Evolutionary conservation across 1,140 invertebrate species (phyloP).

Genomic region (Scaptodrosophila lebanonensis): DNA sequence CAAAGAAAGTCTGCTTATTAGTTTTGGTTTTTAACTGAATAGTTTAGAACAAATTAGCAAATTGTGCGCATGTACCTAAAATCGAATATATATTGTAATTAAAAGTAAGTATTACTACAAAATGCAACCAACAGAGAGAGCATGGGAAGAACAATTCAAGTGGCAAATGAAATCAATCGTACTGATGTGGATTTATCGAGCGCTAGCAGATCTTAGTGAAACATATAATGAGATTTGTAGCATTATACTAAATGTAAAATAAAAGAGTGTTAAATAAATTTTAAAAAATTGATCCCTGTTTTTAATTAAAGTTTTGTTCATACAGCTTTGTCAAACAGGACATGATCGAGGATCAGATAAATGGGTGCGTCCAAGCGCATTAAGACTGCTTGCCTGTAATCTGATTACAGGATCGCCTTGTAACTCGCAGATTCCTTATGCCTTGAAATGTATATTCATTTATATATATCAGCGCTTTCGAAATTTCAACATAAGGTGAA

Average conservation of each 20-base stretch:
- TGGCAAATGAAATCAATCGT: too few species aligned
- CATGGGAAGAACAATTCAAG: constrained; percentile 14
- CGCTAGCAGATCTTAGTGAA: constrained; percentile 18
- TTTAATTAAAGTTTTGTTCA: too few species aligned
- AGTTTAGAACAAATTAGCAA: constrained; percentile 38
- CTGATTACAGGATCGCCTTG: too few species aligned
- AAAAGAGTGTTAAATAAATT: constrained; percentile 40
- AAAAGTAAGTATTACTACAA: constrained; percentile 17
- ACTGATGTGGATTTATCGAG: too few species aligned
- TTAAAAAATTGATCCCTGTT: neutral
- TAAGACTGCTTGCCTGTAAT: too few species aligned
- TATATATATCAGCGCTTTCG: too few species aligned
- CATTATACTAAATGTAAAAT: constrained; percentile 26
- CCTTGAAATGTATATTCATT: too few species aligned
- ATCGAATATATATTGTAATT: constrained; percentile 33
- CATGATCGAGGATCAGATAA: too few species aligned
- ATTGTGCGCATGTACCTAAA: constrained; percentile 59
- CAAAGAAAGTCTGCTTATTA: constrained; percentile 59
- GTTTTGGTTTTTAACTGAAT: constrained; percentile 48
- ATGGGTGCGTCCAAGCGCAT: too few species aligned
- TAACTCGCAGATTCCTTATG: too few species aligned
- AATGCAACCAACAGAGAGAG: constrained; percentile 10
- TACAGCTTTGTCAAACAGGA: too few species aligned
- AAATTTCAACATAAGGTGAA: too few species aligned
- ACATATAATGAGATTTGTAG: constrained; percentile 34